These are phyloP conservation scores for Chrysaora quinquecirrha DNA, from an alignment of 30 jellyfish, hydroid and myxozoan genomes.

Conservation along the genomic window DNA sequence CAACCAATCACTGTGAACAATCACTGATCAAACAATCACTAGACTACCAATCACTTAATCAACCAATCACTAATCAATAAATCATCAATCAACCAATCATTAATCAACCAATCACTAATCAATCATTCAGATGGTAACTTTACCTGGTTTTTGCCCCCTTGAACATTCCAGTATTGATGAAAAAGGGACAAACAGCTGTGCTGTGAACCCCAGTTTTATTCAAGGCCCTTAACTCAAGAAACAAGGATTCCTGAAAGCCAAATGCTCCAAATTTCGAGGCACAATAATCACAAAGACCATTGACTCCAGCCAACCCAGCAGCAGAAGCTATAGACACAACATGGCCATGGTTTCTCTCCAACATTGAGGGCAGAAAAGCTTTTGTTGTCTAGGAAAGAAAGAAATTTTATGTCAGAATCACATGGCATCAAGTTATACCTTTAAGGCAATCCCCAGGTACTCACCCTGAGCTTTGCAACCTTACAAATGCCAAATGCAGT, in stretches of 20 bases:
- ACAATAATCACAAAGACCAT: constrained; percentile 77
- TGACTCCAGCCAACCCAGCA: constrained; percentile 86
- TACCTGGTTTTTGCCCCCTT: constrained; percentile 76
- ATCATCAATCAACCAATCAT: too few species aligned
- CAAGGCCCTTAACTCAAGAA: constrained; percentile 56
- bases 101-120: too few species aligned
- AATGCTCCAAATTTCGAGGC: constrained; percentile 94
- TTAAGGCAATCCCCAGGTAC: too few species aligned
- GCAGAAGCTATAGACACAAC: constrained; percentile 79
- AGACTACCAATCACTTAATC: too few species aligned
- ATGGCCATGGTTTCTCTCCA: constrained; percentile 84
- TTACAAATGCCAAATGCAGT: not conserved
- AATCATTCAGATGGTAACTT: too few species aligned
- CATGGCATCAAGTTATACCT: too few species aligned
- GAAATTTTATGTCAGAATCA: too few species aligned
- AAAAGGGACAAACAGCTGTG: constrained; percentile 87
- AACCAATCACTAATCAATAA: not conserved
- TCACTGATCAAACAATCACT: too few species aligned
- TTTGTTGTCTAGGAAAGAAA: constrained; percentile 75
- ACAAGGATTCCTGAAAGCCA: constrained; percentile 87
- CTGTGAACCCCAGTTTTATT: constrained; percentile 38
- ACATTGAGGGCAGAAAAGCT: constrained; percentile 91
- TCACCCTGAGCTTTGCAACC: too few species aligned
- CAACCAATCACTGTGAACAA: too few species aligned
- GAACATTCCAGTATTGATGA: constrained; percentile 91